Evolutionary conservation across 2,113 vertebrate genomes (phyloP), one percentile per base, ranked within the genome.

Genomic region (Donacobius atricapilla): DNA sequence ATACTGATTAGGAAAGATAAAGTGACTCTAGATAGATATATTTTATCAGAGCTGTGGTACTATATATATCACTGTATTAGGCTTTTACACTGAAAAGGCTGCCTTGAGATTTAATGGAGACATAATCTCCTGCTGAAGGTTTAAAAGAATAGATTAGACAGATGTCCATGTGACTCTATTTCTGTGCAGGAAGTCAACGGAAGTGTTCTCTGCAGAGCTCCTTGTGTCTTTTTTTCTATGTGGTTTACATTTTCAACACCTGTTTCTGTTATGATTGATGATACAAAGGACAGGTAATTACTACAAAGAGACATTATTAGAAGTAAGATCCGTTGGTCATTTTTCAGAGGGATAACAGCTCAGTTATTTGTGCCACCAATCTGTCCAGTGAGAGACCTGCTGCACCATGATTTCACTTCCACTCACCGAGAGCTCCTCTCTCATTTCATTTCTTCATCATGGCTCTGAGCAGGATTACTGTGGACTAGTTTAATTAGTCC

Each of bases 61-160:
- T 83, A 27, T 72, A 44, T 68, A 37, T 76, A 20, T 69, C 58
- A 77, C 77, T 86, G 44, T 71, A 60, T 70, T 73, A 70, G 65
- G 47, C 82, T 93, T 94, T 91, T 82, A 45, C 18, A n/a, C 51
- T 71, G 47, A 63, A 92, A 93, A 91, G 69, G n/a, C 60, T 90
- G 37, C 56, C 47, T 71, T 2, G 5, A 70, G 73, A 33, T 93
- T 89, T 96, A 89, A 75, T 57, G n/a, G 51, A 66, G n/a, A 37
- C 39, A 13, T 94, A 89, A 93, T 87, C 71, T 96, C 44, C 58
- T 69, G 37, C 56, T 63, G 73, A 53, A 87, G 39, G 37, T 81
- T 89, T 96, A 87, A 69, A 89, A 82, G 60, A 87, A 65, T 37
- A 91, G 78, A 61, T 91, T 70, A 94, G 78, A 82, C 65, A 81